Evolutionary conservation across 2,797 vertebrate species (phyloP).

Genomic region (Epinephelus coioides): DNA sequence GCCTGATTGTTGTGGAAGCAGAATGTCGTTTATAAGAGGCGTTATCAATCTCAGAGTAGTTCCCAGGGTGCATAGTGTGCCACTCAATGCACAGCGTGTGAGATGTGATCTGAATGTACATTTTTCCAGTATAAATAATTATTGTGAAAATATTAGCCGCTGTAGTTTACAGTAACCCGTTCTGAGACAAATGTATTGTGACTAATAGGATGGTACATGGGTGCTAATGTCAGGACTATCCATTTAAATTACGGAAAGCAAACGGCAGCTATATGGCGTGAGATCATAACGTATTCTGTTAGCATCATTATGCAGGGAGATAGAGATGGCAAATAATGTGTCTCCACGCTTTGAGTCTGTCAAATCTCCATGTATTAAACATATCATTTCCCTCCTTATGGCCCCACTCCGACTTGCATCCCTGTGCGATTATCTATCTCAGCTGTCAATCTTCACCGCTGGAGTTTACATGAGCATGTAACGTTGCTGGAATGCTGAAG

Average conservation of each 20-base stretch:
- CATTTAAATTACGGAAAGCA: conserved; percentile 50
- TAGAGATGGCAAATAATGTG: conserved; percentile 59
- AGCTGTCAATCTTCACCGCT: conserved; percentile 72
- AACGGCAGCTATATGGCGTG: conserved; percentile 32
- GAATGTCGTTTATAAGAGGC: conserved; percentile 1
- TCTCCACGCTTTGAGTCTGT: conserved; percentile 56
- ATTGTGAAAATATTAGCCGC: not conserved
- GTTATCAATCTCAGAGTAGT: not conserved
- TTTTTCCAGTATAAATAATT: conserved; percentile 23
- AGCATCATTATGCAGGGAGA: conserved; percentile 52
- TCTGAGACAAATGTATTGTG: conserved; percentile 56
- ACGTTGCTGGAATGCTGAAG: conserved; percentile 28
- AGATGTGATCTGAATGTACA: not conserved
- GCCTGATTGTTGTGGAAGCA: not conserved
- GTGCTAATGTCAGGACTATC: conserved; percentile 60
- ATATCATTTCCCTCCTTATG: conserved; percentile 68
- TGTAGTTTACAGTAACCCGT: conserved; percentile 23
- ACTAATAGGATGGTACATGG: conserved; percentile 51
- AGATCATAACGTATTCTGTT: conserved; percentile 42
- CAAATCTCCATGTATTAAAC: conserved; percentile 73
- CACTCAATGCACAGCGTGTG: conserved; percentile 12
- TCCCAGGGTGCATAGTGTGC: not conserved
- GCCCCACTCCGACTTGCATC: conserved; percentile 48
- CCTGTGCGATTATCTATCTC: conserved; percentile 58
- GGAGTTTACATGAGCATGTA: conserved; percentile 53